Base-by-base conservation (phyloP, 2,113 vertebrate genomes). In the Nasalis larvatus region DNA sequence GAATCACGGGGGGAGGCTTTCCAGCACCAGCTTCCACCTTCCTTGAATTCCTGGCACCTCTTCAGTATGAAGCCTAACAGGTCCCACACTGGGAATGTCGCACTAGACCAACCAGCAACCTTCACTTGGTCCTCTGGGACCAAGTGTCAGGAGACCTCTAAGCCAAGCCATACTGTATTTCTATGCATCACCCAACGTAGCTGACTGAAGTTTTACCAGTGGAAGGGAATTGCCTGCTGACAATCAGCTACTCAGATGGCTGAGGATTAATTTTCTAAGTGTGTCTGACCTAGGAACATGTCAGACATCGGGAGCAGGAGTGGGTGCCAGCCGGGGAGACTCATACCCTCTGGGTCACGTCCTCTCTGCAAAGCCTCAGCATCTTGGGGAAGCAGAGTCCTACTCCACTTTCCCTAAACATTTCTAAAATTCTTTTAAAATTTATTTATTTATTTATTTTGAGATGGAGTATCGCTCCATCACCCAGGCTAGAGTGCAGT, bases 211-310 rank as follows among this genome's bases (percentile, higher is more conserved):
- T 13, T 83, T 81, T 66, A 73, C 58, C 56, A 23, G 32, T 8
- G 35, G 32, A 84, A n/a, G 16, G 42, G 63, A 76, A n/a, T 80
- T 54, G 94, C 40, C 60, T 77, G 69, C 21, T 71, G n/a, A 73
- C 4, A 7, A 10, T 32, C 66, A 92, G 80, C 32, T 90, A 16
- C n/a, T 87, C 54, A 5, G 45, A 32, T 35, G 52, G 18, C 8
- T 78, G 54, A 83, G 8, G 54, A 47, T 8, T 73, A 58, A 84
- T 69, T 87, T 92, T 42, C 76, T n/a, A 23, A 87, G 42, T 77
- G 49, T 83, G 60, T 74, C 63, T 77, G n/a, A 45, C 12, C 45
- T 66, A 49, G 52, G 47, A 68, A 68, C 45, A 35, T 18, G 42
- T 35, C 6, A 42, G 76, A 45, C 16, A 37, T 9, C 8, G 23